Evolutionary conservation across 2,888 invertebrate genomes (phyloP).

Genomic region (Drosophila prostipennis): DNA sequence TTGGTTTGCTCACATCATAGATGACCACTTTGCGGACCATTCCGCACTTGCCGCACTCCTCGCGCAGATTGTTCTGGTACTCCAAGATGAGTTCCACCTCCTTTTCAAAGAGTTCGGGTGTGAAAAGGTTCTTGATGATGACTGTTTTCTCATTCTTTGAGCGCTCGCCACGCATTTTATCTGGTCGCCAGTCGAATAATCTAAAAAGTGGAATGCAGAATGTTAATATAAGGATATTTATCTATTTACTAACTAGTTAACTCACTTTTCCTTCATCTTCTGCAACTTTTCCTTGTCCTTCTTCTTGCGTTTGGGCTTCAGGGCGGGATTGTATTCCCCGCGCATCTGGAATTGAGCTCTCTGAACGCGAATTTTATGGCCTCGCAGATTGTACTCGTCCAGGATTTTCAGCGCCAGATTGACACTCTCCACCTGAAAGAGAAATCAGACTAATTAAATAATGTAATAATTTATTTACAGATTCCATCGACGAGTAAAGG

Average conservation of each 20-base stretch:
- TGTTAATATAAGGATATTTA: background rate
- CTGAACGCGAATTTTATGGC: constrained; percentile 93
- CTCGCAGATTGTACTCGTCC: constrained; percentile 93
- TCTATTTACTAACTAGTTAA: accelerated
- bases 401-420: constrained; percentile 95
- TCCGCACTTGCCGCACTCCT: constrained; percentile 96
- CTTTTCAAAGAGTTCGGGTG: constrained; percentile 93
- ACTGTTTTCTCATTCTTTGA: constrained; percentile 95
- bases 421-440: constrained; percentile 93
- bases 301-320: constrained; percentile 95
- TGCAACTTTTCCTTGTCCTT: constrained; percentile 96
- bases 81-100: constrained; percentile 95
- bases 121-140: constrained; percentile 96
- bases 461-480: constrained; percentile 49
- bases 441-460: background rate
- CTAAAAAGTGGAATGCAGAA: constrained; percentile 81
- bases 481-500: constrained; percentile 76
- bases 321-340: constrained; percentile 95
- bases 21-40: constrained; percentile 95
- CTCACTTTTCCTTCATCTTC: constrained; percentile 94
- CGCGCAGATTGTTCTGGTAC: constrained; percentile 94
- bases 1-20: constrained; percentile 90
- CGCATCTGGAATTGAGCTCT: constrained; percentile 97
- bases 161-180: constrained; percentile 93
- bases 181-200: constrained; percentile 98